A percentile compares a stretch with the other conserved stretches of the same genome.
These are phyloP conservation scores for Micromesistius poutassou DNA, from an alignment of 2,797 vertebrate genomes.

Conservation along the genomic window DNA sequence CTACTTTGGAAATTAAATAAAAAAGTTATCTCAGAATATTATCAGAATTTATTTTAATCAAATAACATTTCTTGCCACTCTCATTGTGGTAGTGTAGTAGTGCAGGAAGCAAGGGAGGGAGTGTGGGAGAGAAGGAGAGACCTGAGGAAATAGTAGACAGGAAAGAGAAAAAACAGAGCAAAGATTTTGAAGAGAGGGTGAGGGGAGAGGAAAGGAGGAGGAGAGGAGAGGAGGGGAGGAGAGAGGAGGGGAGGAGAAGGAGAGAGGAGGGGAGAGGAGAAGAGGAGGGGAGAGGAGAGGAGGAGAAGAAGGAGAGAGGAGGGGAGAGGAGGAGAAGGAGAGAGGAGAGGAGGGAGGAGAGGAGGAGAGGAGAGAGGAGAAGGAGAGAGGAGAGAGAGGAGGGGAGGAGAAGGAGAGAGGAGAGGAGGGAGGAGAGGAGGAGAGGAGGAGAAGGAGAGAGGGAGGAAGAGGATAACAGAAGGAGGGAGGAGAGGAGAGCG, in stretches of 20 bases:
- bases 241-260: not conserved
- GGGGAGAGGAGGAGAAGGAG: not conserved
- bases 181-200: not conserved
- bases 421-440: too few species aligned
- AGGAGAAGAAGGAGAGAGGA: not conserved
- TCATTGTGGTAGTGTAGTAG: not conserved
- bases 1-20: too few species aligned
- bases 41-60: not conserved
- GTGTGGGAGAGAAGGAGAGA: not conserved
- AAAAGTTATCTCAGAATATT: too few species aligned
- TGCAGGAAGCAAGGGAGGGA: not conserved
- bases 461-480: not conserved
- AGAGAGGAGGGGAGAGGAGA: not conserved
- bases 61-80: not conserved
- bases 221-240: not conserved
- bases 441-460: not conserved
- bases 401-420: not conserved
- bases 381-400: constrained; percentile 12
- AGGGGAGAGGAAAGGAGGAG: not conserved
- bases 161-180: not conserved
- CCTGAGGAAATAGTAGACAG: not conserved
- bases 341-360: not conserved
- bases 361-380: not conserved
- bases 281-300: not conserved
- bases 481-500: constrained; percentile 26